phyloP scores from a whole-genome alignment of 2,113 vertebrate genomes.

The Syngnathus typhle region DNA sequence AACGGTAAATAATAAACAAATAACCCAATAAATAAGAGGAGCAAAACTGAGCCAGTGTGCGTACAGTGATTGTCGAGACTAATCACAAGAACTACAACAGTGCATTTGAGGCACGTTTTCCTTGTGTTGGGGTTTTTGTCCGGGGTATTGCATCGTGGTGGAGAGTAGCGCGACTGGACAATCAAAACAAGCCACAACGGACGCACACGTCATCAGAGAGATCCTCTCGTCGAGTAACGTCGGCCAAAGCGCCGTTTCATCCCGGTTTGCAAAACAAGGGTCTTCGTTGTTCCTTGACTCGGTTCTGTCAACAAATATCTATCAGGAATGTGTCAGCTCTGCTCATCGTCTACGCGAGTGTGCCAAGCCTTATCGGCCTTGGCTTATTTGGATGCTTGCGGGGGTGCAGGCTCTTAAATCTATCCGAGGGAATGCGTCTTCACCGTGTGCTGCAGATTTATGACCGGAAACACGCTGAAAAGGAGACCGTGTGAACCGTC shows the following conservation, averaged over 20 bases:
- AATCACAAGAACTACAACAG: too few species aligned
- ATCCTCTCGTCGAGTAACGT: slow-evolving; percentile 11
- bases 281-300: slow-evolving; percentile 26
- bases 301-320: slow-evolving; percentile 21
- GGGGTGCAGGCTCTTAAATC: slow-evolving; percentile 50
- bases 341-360: slow-evolving; percentile 14
- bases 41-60: too few species aligned
- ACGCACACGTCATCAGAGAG: slow-evolving; percentile 11
- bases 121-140: too few species aligned
- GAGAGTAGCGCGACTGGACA: slow-evolving; percentile 46
- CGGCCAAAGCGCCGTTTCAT: slow-evolving; percentile 22
- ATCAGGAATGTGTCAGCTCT: slow-evolving; percentile 20
- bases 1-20: too few species aligned
- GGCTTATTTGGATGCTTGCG: slow-evolving; percentile 17
- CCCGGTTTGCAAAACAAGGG: slow-evolving; percentile 22
- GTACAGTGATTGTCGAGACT: too few species aligned
- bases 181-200: slow-evolving; percentile 32
- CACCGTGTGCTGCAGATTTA: slow-evolving; percentile 63
- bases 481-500: slow-evolving; percentile 64
- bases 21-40: too few species aligned
- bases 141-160: background rate
- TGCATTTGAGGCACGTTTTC: too few species aligned
- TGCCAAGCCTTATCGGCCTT: slow-evolving; percentile 35
- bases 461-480: slow-evolving; percentile 59
- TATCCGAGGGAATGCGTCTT: slow-evolving; percentile 56